These are phyloP conservation scores for Stegodyphus mimosarum DNA, from an alignment of 1,140 invertebrate species.

Conservation along the genomic window DNA sequence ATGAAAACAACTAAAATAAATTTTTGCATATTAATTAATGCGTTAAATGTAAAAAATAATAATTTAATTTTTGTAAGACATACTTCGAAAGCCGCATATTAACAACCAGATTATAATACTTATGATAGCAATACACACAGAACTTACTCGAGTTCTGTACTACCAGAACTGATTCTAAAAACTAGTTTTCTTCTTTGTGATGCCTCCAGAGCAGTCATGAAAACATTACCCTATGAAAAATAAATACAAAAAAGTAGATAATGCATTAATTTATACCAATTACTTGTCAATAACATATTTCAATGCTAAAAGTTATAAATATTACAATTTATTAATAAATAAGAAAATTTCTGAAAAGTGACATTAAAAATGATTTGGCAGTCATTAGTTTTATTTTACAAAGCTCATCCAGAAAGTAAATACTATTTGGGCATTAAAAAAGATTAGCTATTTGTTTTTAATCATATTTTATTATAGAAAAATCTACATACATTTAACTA, in stretches of 20 bases:
- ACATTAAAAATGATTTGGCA: background rate
- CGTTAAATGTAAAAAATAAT: background rate
- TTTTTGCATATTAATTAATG: too few species aligned
- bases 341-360: background rate
- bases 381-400: background rate
- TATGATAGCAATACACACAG: background rate
- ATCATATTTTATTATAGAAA: too few species aligned
- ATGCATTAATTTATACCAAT: background rate
- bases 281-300: background rate
- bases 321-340: background rate
- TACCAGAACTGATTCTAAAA: slow-evolving; percentile 81
- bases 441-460: too few species aligned
- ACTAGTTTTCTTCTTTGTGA: slow-evolving; percentile 78
- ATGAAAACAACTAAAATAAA: too few species aligned
- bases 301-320: background rate
- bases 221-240: slow-evolving; percentile 66
- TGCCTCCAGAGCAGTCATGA: slow-evolving; percentile 81
- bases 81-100: too few species aligned
- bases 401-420: background rate
- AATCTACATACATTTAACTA: too few species aligned
- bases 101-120: too few species aligned
- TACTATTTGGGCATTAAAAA: too few species aligned
- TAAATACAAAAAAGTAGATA: background rate
- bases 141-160: slow-evolving; percentile 74
- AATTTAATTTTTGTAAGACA: background rate